These are phyloP conservation scores for Callopanchax toddi DNA, from an alignment of 2,113 vertebrate species.

Conservation along the genomic window DNA sequence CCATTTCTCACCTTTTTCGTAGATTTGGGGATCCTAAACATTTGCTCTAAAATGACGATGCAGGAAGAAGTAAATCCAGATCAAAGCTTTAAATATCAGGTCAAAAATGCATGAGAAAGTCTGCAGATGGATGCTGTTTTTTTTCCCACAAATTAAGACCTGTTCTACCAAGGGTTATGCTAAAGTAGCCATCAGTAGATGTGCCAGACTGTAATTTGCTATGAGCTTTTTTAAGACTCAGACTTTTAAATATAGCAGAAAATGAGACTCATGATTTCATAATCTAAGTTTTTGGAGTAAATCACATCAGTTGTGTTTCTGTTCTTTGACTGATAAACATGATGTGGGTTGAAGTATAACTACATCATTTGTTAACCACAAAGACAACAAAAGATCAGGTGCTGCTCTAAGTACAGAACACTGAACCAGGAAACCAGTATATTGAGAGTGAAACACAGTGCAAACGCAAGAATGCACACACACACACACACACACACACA, in stretches of 20 bases:
- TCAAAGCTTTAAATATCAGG: conserved; percentile 11
- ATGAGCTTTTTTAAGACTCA: conserved; percentile 13
- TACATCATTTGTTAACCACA: conserved; percentile 50
- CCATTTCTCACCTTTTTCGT: not conserved
- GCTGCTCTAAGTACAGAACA: conserved; percentile 1
- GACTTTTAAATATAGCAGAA: conserved; percentile 23
- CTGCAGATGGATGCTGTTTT: conserved; percentile 16
- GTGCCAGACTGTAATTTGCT: conserved; percentile 18
- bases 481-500: too few species aligned
- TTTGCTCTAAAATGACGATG: conserved; percentile 1
- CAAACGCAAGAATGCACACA: conserved; percentile 30
- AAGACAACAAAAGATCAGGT: conserved; percentile 18
- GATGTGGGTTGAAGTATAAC: conserved; percentile 34
- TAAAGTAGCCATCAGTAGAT: conserved; percentile 27
- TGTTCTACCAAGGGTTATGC: conserved; percentile 37
- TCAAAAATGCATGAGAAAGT: conserved; percentile 26
- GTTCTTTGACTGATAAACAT: conserved; percentile 48
- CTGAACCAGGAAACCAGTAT: not conserved
- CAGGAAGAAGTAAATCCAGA: conserved; percentile 14
- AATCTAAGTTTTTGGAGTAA: conserved; percentile 52
- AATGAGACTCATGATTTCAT: conserved; percentile 50
- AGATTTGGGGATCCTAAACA: conserved; percentile 29
- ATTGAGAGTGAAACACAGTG: not conserved
- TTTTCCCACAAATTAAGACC: conserved; percentile 1
- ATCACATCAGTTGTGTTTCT: conserved; percentile 44